Evolutionary conservation across 2,888 invertebrate species (phyloP), one percentile per base, ranked within the genome.

Genomic region (Drosophila demipolita): DNA sequence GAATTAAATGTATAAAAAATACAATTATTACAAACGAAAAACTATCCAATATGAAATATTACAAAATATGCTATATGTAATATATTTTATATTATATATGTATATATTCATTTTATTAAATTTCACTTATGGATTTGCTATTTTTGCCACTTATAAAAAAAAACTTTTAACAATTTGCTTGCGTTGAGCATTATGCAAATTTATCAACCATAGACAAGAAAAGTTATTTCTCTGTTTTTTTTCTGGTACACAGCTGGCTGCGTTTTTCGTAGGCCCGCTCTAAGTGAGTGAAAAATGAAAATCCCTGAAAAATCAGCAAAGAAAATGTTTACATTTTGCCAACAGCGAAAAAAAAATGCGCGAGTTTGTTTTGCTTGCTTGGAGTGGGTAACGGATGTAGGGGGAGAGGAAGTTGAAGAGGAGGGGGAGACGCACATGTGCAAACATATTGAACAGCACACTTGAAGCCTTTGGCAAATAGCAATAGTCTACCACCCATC

Each of bases 151-250:
- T 38, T 36, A 15, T 40, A 3, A 42, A 55, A n/a, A 68, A 73
- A 17, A 58, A 66, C 49, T 65, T 71, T 23, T 36, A 49, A 59
- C 61, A 71, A 78, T 83, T 45, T 78, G 89, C 68, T 83, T 74
- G 66, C 69, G 50, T 71, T 66, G 73, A 63, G 84, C 65, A 80
- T 85, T 87, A 89, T 87, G 80, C 75, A 89, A 89, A 87, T 78
- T 81, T 60, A n/a, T 38, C 53, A 82, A 88, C 87, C 78, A 82
- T 75, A 49, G 36, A 26, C 54, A 65, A 68, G 54, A 52, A 61
- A 81, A 75, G 33, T 68, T 70, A 45, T 45, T 45, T 45, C 23
- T 15, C 20, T 67, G 65, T 50, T 38, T 48, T 60, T 48, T 20
- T 17, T 32, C 35, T 48, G 57, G 40, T 66, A n/a, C 76, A 71